phyloP scores from a whole-genome alignment of 2,113 vertebrate genomes.

The Pseudolaguvia tuberculata region DNA sequence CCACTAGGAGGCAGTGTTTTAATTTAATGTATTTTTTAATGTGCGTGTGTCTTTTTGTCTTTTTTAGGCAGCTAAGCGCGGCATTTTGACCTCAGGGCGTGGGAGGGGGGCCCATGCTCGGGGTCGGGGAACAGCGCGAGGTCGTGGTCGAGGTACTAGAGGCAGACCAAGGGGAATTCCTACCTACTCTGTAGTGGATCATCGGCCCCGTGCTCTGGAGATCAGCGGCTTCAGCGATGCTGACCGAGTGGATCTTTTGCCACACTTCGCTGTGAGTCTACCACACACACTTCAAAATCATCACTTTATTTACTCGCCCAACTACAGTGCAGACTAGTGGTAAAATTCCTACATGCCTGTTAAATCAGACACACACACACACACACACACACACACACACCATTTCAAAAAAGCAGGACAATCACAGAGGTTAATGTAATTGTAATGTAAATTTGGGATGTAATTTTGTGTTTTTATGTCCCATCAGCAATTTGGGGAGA shows the following conservation, averaged over 20 bases:
- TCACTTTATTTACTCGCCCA: too few relatives aligned
- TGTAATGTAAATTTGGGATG: too few relatives aligned
- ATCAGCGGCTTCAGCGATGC: slow-evolving; percentile 84
- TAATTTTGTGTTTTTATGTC: slow-evolving; percentile 41
- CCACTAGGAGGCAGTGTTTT: slow-evolving; percentile 23
- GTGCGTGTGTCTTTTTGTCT: too few relatives aligned
- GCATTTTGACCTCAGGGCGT: slow-evolving; percentile 81
- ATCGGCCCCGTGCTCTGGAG: slow-evolving; percentile 84
- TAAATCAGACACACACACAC: too few relatives aligned
- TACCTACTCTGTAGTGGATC: slow-evolving; percentile 83
- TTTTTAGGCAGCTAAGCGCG: slow-evolving; percentile 86
- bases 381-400: neutral
- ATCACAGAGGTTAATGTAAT: neutral
- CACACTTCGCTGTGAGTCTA: slow-evolving; percentile 92
- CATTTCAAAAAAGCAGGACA: too few relatives aligned
- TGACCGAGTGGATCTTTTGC: slow-evolving; percentile 85
- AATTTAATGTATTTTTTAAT: neutral
- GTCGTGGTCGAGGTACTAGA: slow-evolving; percentile 77
- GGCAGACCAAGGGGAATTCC: slow-evolving; percentile 78
- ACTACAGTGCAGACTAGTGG: too few relatives aligned
- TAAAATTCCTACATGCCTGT: too few relatives aligned
- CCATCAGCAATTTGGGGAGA: slow-evolving; percentile 92
- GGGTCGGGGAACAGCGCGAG: slow-evolving; percentile 75
- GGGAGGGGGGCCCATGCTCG: slow-evolving; percentile 76
- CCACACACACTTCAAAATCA: too few relatives aligned